Evolutionary conservation across 2,888 invertebrate species (phyloP).

Genomic region (Elegia similella): DNA sequence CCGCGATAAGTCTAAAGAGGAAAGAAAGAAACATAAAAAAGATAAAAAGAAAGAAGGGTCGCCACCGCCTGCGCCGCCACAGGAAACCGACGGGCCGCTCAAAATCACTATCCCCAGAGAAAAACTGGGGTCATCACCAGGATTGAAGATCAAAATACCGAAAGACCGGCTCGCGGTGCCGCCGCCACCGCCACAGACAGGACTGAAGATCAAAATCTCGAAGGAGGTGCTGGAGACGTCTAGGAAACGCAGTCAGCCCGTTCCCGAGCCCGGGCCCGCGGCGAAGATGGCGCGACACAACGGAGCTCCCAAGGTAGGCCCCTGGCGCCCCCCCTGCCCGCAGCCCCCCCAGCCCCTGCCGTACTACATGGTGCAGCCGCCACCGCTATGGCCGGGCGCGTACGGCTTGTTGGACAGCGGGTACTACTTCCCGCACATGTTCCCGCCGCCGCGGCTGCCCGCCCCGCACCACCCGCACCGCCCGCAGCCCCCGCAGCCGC

Average conservation of each 20-base stretch:
- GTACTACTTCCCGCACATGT: slow-evolving; percentile 56
- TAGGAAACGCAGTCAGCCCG: slow-evolving; percentile 49
- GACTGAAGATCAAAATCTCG: slow-evolving; percentile 90
- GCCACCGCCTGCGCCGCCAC: slow-evolving; percentile 35
- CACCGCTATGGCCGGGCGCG: slow-evolving; percentile 48
- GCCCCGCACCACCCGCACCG: slow-evolving; percentile 31
- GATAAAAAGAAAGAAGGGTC: slow-evolving; percentile 73
- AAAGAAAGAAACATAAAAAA: slow-evolving; percentile 88
- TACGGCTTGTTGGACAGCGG: slow-evolving; percentile 54
- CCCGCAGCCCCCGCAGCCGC: slow-evolving; percentile 78
- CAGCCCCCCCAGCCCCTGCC: slow-evolving; percentile 56
- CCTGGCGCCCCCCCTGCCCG: slow-evolving; percentile 65
- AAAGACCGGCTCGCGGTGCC: slow-evolving; percentile 86
- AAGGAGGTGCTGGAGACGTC: slow-evolving; percentile 86
- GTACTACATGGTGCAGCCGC: slow-evolving; percentile 68
- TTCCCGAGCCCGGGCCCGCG: slow-evolving; percentile 46
- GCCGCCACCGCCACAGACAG: slow-evolving; percentile 65
- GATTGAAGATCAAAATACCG: slow-evolving; percentile 91
- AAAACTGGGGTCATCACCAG: slow-evolving; percentile 62
- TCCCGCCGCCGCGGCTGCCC: slow-evolving; percentile 30
- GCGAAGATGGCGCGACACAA: slow-evolving; percentile 64
- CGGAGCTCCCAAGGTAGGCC: slow-evolving; percentile 71
- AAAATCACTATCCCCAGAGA: slow-evolving; percentile 73
- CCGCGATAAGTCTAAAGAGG: slow-evolving; percentile 86
- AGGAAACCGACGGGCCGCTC: slow-evolving; percentile 49